Conservation (phyloP, 2,113 vertebrate genomes). For the Myiagra hebetior region DNA sequence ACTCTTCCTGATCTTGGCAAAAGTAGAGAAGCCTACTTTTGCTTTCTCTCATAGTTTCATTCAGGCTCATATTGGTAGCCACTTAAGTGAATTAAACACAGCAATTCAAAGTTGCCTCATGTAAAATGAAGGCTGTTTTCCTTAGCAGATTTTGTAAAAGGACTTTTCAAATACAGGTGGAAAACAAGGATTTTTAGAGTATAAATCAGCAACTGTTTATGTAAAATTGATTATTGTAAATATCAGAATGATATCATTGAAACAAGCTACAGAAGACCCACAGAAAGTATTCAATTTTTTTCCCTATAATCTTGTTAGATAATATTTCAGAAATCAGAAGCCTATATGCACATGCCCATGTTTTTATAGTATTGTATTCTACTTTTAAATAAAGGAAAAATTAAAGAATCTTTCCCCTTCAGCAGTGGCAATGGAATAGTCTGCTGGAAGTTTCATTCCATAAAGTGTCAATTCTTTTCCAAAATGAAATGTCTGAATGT, state of each 20-base stretch:
- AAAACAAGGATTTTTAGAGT: neutral
- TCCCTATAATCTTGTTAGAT: neutral
- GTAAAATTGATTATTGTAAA: neutral
- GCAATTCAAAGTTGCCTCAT: neutral
- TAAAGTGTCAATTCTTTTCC: slow-evolving; percentile 52
- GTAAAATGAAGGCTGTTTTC: neutral
- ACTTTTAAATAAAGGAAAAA: slow-evolving; percentile 24
- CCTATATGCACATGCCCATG: neutral
- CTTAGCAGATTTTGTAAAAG: neutral
- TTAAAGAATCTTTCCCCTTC: slow-evolving; percentile 1
- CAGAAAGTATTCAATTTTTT: neutral
- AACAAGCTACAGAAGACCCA: neutral
- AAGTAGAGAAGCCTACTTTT: neutral
- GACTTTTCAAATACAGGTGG: neutral
- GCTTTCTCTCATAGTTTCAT: neutral
- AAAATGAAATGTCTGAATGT: slow-evolving; percentile 22
- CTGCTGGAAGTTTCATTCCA: slow-evolving; percentile 35
- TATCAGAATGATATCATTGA: neutral
- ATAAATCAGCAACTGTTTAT: neutral
- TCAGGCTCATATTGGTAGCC: neutral
- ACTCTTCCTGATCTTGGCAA: neutral
- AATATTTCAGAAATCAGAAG: neutral
- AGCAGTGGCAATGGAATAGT: slow-evolving; percentile 21
- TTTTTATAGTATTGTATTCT: neutral
- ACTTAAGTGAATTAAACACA: neutral